These are phyloP conservation scores for Apteryx owenii DNA, from an alignment of 2,113 vertebrate species.

Conservation along the genomic window DNA sequence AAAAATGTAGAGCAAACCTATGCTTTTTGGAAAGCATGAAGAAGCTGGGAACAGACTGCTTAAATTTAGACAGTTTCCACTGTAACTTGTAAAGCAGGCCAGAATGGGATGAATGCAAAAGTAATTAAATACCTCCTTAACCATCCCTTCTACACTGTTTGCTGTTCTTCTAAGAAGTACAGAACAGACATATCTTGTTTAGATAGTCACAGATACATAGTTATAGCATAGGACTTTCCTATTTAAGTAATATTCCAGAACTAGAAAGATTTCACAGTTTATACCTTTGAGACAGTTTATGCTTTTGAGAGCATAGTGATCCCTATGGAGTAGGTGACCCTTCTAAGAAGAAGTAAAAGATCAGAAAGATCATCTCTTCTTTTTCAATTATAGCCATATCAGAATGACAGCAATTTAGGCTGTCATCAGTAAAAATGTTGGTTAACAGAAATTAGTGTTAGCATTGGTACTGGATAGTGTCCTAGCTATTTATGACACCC, in stretches of 20 bases:
- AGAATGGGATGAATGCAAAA: background rate
- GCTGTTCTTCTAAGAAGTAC: background rate
- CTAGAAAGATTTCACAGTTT: background rate
- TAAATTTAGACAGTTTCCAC: background rate
- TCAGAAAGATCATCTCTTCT: background rate
- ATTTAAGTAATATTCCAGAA: background rate
- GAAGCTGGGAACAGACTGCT: background rate
- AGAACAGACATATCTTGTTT: background rate
- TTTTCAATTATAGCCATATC: background rate
- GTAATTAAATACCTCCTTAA: background rate
- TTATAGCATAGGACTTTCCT: background rate
- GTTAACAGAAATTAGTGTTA: background rate
- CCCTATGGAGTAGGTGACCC: background rate
- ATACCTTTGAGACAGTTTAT: background rate
- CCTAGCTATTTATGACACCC: background rate
- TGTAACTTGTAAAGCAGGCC: background rate
- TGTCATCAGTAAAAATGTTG: background rate
- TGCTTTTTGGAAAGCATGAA: background rate
- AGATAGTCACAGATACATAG: background rate
- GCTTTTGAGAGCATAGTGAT: background rate
- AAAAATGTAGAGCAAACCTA: background rate
- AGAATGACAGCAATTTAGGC: background rate
- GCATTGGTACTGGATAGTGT: background rate
- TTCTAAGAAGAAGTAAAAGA: background rate
- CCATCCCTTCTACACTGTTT: background rate